Evolutionary conservation across 2,113 vertebrate species (phyloP).

Genomic region (Hemichromis elongatus): DNA sequence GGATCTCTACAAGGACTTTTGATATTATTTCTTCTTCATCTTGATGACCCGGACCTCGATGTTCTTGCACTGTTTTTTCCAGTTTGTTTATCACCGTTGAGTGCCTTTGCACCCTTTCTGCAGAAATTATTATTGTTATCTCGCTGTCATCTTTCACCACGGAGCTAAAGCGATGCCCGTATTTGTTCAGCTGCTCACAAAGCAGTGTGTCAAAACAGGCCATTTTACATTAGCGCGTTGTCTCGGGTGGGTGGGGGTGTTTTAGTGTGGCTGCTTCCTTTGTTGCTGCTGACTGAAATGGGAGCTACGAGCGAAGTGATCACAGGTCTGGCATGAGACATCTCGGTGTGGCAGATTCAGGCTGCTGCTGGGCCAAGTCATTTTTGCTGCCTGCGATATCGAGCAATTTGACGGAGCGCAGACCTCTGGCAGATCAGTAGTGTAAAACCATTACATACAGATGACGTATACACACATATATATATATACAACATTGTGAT

Average conservation of each 20-base stretch:
- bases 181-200: not conserved
- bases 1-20: not conserved
- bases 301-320: not conserved
- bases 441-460: not conserved
- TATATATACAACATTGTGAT: not conserved
- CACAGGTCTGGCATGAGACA: not conserved
- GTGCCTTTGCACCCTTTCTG: not conserved
- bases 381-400: not conserved
- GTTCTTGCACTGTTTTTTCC: not conserved
- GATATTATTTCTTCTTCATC: conserved; percentile 11
- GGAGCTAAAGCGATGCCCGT: not conserved
- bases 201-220: not conserved
- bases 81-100: not conserved
- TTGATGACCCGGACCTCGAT: not conserved
- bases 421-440: not conserved
- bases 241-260: not conserved
- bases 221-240: conserved; percentile 1
- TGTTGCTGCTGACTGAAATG: not conserved
- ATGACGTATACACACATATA: not conserved
- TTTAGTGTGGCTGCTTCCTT: not conserved
- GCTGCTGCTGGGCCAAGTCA: not conserved
- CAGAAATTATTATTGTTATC: conserved; percentile 23
- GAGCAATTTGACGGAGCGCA: not conserved
- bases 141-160: conserved; percentile 1
- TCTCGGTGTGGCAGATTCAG: not conserved